Evolutionary conservation across 2,113 vertebrate species (phyloP), one percentile per base, ranked within the genome.

Genomic region (Triplophysa siluroides): DNA sequence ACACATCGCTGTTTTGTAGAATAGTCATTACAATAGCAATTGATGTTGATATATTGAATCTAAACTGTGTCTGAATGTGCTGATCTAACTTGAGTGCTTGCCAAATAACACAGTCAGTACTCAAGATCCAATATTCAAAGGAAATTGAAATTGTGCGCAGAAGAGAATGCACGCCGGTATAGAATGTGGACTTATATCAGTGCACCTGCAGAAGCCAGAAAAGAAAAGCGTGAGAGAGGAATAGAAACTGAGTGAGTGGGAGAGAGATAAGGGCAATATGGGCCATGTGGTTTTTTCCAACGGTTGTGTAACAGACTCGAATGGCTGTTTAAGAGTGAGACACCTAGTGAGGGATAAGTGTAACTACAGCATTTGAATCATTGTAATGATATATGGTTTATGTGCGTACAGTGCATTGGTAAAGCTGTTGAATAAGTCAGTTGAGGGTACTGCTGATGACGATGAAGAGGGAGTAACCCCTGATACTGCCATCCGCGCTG

Each of bases 381-480:
- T 83, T 85, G 87, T 90, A 88, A 86, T 80, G 77, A 13, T 64
- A 23, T 58, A 26, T 81, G 61, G 60, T 76, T 7, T 79, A 54
- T 79, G 12, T 72, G 41, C 41, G 41, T 80, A 58, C 79, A 99
- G 98, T 92, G 95, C 98, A 87, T 92, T 99, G 88, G 96, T 99
- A 83, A 99, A 99, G 87, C 90, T 98, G 87, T 95, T 99, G 89
- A 99, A 99, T 90, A 99, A 98, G 88, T 99, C 98, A 4, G 96
- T 97, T 89, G 98, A 99, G 78, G 98, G 98, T 73, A 98, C 98
- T 79, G 96, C 95, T 80, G 98, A 99, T 87, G 98, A 99, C 81
- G 98, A 99, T 78, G 98, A 99, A 85, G 98, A 99, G 88, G 98
- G 98, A 81, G 97, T 99, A 82, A 98, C 96, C 87, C 97, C 96